phyloP scores from a whole-genome alignment of 2,797 vertebrate species.

The Onychomys leucogaster region DNA sequence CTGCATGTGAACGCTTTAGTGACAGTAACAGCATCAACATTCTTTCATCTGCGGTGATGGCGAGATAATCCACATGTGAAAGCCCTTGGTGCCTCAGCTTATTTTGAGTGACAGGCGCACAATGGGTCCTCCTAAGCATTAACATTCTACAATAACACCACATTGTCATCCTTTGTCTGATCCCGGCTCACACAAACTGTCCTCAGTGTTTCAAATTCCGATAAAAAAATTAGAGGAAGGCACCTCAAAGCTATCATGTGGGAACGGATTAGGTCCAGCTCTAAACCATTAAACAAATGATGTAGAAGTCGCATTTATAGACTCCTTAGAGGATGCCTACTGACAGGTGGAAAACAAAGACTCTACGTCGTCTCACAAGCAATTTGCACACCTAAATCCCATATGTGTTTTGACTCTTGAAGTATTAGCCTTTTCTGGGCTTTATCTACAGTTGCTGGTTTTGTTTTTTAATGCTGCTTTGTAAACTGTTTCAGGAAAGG shows the following conservation, averaged over 20 bases:
- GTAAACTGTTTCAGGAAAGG: constrained; percentile 36
- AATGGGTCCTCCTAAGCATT: constrained; percentile 90
- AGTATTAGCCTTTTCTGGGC: constrained; percentile 57
- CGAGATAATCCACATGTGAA: constrained; percentile 94
- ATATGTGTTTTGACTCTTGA: constrained; percentile 44
- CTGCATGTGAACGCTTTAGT: constrained; percentile 88
- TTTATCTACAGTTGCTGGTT: constrained; percentile 48
- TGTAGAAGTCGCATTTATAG: constrained; percentile 71
- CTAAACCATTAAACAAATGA: constrained; percentile 76
- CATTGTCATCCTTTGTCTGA: constrained; percentile 92
- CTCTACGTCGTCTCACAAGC: background rate
- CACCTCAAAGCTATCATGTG: constrained; percentile 87
- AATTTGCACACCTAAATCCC: constrained; percentile 77
- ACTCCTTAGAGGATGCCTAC: constrained; percentile 72
- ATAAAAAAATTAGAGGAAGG: constrained; percentile 86
- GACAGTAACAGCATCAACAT: constrained; percentile 87
- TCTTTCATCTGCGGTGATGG: constrained; percentile 91
- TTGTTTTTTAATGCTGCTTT: constrained; percentile 35
- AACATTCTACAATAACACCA: constrained; percentile 87
- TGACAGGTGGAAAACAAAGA: constrained; percentile 68
- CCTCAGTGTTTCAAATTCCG: constrained; percentile 88
- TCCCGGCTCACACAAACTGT: constrained; percentile 86
- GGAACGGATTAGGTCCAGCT: constrained; percentile 80
- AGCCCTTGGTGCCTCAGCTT: constrained; percentile 92
- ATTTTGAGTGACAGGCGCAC: constrained; percentile 91